Percentiles rank a stretch among this genome's conserved stretches.
phyloP scores from a whole-genome alignment of 23 tunicate species.

The Styela plicata region DNA sequence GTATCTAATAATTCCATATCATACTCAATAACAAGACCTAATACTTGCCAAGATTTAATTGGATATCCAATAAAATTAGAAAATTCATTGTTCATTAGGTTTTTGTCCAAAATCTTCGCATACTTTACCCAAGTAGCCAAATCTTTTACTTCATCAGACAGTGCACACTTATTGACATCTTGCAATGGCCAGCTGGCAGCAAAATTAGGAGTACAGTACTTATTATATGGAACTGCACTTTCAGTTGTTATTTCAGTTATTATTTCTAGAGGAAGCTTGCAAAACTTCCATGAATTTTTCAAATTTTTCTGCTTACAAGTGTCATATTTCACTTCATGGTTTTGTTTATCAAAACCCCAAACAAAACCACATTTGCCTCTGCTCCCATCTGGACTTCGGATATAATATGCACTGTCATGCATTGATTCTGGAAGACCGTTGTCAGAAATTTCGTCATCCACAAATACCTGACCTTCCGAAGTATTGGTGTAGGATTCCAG shows the following conservation, averaged over 20 bases:
- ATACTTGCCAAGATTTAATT: conserved; percentile 24
- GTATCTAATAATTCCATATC: background rate
- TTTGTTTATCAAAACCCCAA: conserved; percentile 23
- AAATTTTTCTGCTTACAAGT: conserved; percentile 14
- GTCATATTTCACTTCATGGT: conserved; percentile 25
- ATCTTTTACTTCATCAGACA: background rate
- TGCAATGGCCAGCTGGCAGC: conserved; percentile 30
- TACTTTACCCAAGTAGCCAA: background rate
- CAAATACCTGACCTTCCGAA: conserved; percentile 2
- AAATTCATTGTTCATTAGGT: conserved; percentile 13
- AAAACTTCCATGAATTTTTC: conserved; percentile 31
- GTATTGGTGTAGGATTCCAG: conserved; percentile 14
- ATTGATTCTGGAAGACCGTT: conserved; percentile 14
- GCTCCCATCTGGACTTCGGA: background rate
- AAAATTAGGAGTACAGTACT: conserved; percentile 18
- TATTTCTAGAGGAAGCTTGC: background rate
- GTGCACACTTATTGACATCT: background rate
- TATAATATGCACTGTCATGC: background rate
- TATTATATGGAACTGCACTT: background rate
- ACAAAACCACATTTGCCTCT: conserved; percentile 23
- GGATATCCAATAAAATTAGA: conserved; percentile 7
- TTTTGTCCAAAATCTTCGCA: conserved; percentile 7
- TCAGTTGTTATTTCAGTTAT: background rate
- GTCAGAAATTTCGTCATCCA: conserved; percentile 4
- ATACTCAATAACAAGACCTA: conserved; percentile 28